Evolutionary conservation across 2,113 vertebrate genomes (phyloP).

Genomic region (Trinectes maculatus): DNA sequence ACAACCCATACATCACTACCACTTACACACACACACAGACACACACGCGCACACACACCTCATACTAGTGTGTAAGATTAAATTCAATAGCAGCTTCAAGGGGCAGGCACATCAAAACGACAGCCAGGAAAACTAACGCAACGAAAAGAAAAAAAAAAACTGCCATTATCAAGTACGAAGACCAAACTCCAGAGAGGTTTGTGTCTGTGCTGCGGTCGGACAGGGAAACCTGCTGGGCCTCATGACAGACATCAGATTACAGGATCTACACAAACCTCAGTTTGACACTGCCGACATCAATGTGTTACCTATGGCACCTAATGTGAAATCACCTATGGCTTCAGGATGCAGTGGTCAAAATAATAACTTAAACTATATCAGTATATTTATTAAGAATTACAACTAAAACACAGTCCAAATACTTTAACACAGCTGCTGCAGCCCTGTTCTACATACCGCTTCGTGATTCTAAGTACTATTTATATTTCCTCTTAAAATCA

Average conservation of each 20-base stretch:
- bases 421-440: slow-evolving; percentile 78
- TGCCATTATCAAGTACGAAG: slow-evolving; percentile 60
- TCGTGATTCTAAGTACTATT: slow-evolving; percentile 77
- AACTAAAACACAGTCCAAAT: slow-evolving; percentile 59
- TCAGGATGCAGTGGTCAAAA: slow-evolving; percentile 66
- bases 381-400: slow-evolving; percentile 48
- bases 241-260: slow-evolving; percentile 8
- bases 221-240: too few species aligned
- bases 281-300: slow-evolving; percentile 6
- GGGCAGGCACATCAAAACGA: slow-evolving; percentile 75
- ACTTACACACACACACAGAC: slow-evolving; percentile 43
- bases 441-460: slow-evolving; percentile 84
- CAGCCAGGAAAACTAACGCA: slow-evolving; percentile 38
- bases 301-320: slow-evolving; percentile 50
- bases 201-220: too few species aligned
- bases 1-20: slow-evolving; percentile 65
- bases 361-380: slow-evolving; percentile 58
- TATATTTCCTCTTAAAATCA: slow-evolving; percentile 67
- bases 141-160: slow-evolving; percentile 19
- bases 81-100: slow-evolving; percentile 80
- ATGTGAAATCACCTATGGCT: slow-evolving; percentile 63
- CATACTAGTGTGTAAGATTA: slow-evolving; percentile 66
- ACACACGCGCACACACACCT: slow-evolving; percentile 46
- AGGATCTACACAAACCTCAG: slow-evolving; percentile 15
- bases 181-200: slow-evolving; percentile 39